A percentile compares a stretch with the other conserved stretches of the same genome.
Evolutionary conservation across 2,888 invertebrate genomes (phyloP).

Genomic region (Drosophila mettleri): DNA sequence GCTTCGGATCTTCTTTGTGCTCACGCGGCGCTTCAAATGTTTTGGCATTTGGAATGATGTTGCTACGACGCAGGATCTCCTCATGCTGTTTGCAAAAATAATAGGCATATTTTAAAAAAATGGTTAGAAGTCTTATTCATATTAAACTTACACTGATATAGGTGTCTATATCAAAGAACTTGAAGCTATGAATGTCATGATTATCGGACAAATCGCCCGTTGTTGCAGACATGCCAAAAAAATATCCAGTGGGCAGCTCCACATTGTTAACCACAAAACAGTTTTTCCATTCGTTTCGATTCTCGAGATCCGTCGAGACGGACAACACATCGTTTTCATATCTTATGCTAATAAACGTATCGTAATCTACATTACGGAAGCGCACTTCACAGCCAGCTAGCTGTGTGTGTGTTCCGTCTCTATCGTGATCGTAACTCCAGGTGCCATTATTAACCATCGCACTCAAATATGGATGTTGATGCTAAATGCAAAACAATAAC

Average conservation of each 20-base stretch:
- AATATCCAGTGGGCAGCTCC: slow-evolving; percentile 96
- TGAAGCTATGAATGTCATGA: slow-evolving; percentile 96
- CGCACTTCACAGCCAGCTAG: slow-evolving; percentile 98
- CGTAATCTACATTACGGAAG: slow-evolving; percentile 95
- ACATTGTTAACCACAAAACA: slow-evolving; percentile 96
- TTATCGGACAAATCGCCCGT: slow-evolving; percentile 99
- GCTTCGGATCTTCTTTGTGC: slow-evolving; percentile 94
- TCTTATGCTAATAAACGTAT: slow-evolving; percentile 95
- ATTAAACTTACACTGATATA: slow-evolving; percentile 86
- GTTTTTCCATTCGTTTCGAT: slow-evolving; percentile 96
- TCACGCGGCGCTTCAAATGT: slow-evolving; percentile 96
- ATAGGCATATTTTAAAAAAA: neutral
- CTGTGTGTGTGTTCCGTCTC: slow-evolving; percentile 99
- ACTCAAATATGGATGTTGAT: slow-evolving; percentile 98
- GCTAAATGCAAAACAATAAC: slow-evolving; percentile 86
- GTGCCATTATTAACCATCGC: slow-evolving; percentile 99
- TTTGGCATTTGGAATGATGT: slow-evolving; percentile 95
- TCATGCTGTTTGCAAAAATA: slow-evolving; percentile 64
- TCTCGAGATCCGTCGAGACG: slow-evolving; percentile 96
- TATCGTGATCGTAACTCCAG: slow-evolving; percentile 98
- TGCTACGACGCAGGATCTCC: slow-evolving; percentile 88
- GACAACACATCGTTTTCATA: slow-evolving; percentile 96
- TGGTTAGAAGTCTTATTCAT: neutral
- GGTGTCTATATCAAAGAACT: slow-evolving; percentile 95
- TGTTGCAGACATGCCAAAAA: slow-evolving; percentile 96